phyloP scores from a whole-genome alignment of 2,888 invertebrate species.

The Chymomyza caudatula region DNA sequence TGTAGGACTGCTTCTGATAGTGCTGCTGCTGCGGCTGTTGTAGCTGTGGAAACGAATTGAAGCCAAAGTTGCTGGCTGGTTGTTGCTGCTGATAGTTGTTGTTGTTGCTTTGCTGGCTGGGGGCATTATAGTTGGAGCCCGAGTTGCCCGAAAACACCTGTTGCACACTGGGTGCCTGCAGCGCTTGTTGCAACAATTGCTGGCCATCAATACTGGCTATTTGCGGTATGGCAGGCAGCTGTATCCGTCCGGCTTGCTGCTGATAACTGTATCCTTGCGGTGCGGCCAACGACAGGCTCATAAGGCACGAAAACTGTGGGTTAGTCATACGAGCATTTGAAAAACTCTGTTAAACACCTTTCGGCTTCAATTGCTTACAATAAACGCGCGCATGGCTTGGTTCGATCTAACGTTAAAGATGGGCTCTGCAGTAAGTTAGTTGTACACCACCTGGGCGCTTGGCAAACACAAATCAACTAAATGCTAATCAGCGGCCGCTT shows the following conservation, averaged over 20 bases:
- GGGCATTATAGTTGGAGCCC: not conserved
- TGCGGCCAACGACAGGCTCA: conserved; percentile 60
- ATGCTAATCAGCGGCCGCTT: conserved; percentile 68
- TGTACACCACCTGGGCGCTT: conserved; percentile 60
- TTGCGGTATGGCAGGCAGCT: conserved; percentile 37
- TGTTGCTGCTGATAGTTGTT: conserved; percentile 21
- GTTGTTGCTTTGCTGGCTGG: conserved; percentile 19
- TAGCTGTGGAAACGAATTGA: conserved; percentile 18
- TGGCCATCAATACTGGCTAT: conserved; percentile 41
- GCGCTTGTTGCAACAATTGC: conserved; percentile 61
- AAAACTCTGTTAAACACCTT: not conserved
- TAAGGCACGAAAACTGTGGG: conserved; percentile 62
- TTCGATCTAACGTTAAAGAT: conserved; percentile 7
- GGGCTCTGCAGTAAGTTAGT: conserved; percentile 8
- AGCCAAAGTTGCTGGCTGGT: conserved; percentile 21
- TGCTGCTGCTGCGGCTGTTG: conserved; percentile 28
- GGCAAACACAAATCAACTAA: conserved; percentile 75
- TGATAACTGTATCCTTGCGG: conserved; percentile 75
- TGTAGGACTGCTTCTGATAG: conserved; percentile 27
- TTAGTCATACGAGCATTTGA: not conserved
- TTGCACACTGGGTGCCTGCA: conserved; percentile 55
- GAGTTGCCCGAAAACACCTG: conserved; percentile 42
- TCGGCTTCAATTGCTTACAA: conserved; percentile 63
- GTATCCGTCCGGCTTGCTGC: conserved; percentile 31
- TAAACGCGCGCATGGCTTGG: conserved; percentile 68